Evolutionary conservation across 2,888 invertebrate species (phyloP).

Genomic region (Drosophila borborema): DNA sequence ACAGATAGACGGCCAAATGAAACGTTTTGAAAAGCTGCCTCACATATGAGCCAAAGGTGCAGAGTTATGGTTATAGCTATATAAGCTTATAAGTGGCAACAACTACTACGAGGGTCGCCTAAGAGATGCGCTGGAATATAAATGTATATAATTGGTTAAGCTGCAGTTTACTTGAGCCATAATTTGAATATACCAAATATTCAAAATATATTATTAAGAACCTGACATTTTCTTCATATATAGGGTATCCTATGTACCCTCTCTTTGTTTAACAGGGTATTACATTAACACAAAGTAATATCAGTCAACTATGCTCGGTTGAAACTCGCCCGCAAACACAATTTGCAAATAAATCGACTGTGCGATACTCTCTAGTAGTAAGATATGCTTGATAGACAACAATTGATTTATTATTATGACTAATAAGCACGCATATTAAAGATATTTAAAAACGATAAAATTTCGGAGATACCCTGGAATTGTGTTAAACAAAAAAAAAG

Average conservation of each 20-base stretch:
- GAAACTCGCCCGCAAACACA: background rate
- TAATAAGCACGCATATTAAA: background rate
- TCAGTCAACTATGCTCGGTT: background rate
- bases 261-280: background rate
- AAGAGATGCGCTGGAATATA: background rate
- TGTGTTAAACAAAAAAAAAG: background rate
- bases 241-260: background rate
- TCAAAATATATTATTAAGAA: background rate
- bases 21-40: slow-evolving; percentile 56
- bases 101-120: background rate
- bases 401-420: too few species aligned
- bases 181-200: too few species aligned
- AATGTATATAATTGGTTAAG: background rate
- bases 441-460: background rate
- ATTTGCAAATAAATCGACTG: background rate
- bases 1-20: slow-evolving; percentile 42
- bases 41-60: slow-evolving; percentile 68
- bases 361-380: background rate
- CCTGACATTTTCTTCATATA: background rate
- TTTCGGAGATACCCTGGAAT: background rate
- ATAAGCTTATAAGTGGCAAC: background rate
- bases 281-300: background rate
- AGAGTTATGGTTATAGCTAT: slow-evolving; percentile 71
- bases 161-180: background rate
- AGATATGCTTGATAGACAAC: background rate